Percentiles rank a stretch among this genome's conserved stretches.
Evolutionary conservation across 2,888 invertebrate species (phyloP).

Genomic region (Odontomyia ornata): DNA sequence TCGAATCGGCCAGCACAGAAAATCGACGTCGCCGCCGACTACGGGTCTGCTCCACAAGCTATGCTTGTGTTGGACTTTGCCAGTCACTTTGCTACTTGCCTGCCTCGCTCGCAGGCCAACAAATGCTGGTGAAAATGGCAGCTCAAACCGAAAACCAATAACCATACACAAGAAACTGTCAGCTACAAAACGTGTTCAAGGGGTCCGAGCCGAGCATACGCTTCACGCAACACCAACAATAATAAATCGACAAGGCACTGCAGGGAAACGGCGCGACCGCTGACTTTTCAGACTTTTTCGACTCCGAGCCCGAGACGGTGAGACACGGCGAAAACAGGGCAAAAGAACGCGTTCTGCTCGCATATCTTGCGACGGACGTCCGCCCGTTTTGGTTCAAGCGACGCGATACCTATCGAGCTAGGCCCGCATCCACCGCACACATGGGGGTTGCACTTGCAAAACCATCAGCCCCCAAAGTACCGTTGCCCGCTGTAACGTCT

Average conservation of each 20-base stretch:
- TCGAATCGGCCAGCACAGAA: conserved; percentile 7
- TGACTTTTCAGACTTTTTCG: neutral
- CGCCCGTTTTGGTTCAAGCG: conserved; percentile 1
- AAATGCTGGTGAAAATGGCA: conserved; percentile 65
- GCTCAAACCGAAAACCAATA: neutral
- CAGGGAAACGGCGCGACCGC: neutral
- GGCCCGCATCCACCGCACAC: neutral
- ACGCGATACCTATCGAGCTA: neutral
- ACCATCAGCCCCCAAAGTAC: conserved; percentile 27
- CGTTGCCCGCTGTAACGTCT: conserved; percentile 12
- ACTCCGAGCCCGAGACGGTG: conserved; percentile 5
- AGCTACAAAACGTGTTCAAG: neutral
- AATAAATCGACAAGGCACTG: conserved; percentile 10
- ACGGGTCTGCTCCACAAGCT: conserved; percentile 15
- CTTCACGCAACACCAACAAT: neutral
- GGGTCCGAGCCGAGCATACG: neutral
- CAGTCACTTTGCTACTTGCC: conserved; percentile 1
- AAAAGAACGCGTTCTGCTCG: neutral
- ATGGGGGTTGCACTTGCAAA: conserved; percentile 38
- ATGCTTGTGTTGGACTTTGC: conserved; percentile 33
- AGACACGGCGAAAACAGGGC: neutral
- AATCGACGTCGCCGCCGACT: conserved; percentile 17
- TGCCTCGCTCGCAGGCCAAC: conserved; percentile 65
- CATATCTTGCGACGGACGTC: conserved; percentile 21
- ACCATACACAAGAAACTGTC: neutral